Evolutionary conservation across 2,888 invertebrate genomes (phyloP), one percentile per base, ranked within the genome.

Genomic region (Apamea anceps): DNA sequence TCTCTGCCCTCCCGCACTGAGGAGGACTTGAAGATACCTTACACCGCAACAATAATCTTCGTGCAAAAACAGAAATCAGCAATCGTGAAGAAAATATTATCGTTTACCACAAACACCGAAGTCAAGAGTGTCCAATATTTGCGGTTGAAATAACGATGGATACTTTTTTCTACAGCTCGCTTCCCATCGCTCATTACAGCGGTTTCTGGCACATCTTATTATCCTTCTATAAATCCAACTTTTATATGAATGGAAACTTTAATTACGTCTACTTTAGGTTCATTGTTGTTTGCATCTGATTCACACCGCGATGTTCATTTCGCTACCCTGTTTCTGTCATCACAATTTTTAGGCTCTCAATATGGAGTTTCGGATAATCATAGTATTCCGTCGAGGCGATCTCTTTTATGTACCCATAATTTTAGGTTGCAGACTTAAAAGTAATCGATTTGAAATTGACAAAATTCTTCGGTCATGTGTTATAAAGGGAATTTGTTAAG

Each of bases 341-440:
- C 93, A 93, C 91, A 92, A 93, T 93, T 93, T 94, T 94, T 92
- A 93, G 93, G 92, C 90, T 92, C 93, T 93, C 91, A 92, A 93
- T 94, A 94, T 91, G 93, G 92, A 91, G 89, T 92, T 91, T 92
- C 85, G 90, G 93, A 94, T 96, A 96, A 96, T 95, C 95, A 96
- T 95, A 95, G 95, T 91, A 94, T 95, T 94, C 91, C 85, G 92
- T 92, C 91, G 70, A 87, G 91, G 94, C 93, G 94, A 94, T 95
- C 92, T 94, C 91, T 93, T 96, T 96, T 95, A 95, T 94, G 94
- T 94, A 93, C 93, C 89, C 92, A 88, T 95, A 95, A 95, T 95
- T 94, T 94, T 73, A 91, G 94, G 91, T 91, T 91, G 81, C 76
- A 86, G 85, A 79, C 80, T 81, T 87, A 87, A 90, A 80, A 86